Evolutionary conservation across 2,888 invertebrate species (phyloP).

Genomic region (Euspilapteryx auroguttella): DNA sequence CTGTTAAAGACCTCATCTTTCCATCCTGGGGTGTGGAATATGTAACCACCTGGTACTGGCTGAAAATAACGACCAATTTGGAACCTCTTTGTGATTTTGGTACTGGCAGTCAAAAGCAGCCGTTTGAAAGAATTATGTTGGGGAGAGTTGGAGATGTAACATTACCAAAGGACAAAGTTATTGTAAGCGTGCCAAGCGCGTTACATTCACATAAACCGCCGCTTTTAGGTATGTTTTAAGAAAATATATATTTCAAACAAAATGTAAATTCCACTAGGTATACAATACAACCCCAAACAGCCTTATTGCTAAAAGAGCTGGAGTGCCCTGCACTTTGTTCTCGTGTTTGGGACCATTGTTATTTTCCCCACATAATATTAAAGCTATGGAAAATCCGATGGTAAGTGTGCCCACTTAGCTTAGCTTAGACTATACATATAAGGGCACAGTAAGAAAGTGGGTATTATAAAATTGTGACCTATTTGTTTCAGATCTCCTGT

Average conservation of each 20-base stretch:
- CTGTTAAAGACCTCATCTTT: slow-evolving; percentile 73
- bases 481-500: slow-evolving; percentile 68
- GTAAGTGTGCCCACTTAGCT: too few species aligned
- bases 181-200: slow-evolving; percentile 87
- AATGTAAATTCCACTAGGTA: too few species aligned
- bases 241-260: too few species aligned
- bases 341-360: too few species aligned
- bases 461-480: too few species aligned
- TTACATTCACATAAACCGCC: slow-evolving; percentile 97
- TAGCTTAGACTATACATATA: too few species aligned
- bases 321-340: too few species aligned
- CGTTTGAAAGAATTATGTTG: slow-evolving; percentile 77
- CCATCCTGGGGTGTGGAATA: slow-evolving; percentile 75
- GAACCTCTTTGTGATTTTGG: slow-evolving; percentile 70
- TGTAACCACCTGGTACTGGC: slow-evolving; percentile 82
- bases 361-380: too few species aligned
- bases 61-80: slow-evolving; percentile 77
- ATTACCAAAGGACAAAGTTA: slow-evolving; percentile 54
- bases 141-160: slow-evolving; percentile 30
- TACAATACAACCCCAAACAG: too few species aligned
- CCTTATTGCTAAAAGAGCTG: too few species aligned
- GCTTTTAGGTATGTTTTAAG: slow-evolving; percentile 61
- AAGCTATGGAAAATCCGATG: too few species aligned
- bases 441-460: too few species aligned
- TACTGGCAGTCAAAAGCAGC: slow-evolving; percentile 74